phyloP scores from a whole-genome alignment of 2,888 invertebrate genomes.

The Eupithecia vulgata region DNA sequence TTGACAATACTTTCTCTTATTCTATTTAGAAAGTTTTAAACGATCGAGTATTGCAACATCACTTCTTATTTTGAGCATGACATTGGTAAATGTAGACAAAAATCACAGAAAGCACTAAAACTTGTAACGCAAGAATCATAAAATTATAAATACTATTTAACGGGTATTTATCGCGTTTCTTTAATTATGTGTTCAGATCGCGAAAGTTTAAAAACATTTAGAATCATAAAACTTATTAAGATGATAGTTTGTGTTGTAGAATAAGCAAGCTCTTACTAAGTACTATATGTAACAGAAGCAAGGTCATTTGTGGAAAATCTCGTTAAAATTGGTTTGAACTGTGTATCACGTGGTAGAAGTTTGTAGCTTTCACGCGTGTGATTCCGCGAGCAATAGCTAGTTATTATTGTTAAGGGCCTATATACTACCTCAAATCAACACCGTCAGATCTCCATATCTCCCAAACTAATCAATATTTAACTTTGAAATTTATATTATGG shows the following conservation, averaged over 20 bases:
- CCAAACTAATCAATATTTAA: no score
- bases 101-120: neutral
- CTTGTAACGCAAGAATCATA: neutral
- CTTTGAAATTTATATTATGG: no score
- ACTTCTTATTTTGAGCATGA: neutral
- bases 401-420: no score
- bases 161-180: no score
- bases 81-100: neutral
- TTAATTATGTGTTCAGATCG: no score
- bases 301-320: neutral
- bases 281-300: neutral
- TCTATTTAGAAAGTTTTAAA: constrained; percentile 2
- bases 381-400: neutral
- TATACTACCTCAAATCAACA: no score
- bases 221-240: neutral
- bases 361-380: neutral
- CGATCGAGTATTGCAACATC: neutral
- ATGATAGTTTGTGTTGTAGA: neutral
- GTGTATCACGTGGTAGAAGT: no score
- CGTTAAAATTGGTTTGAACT: neutral
- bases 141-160: no score
- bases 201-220: no score
- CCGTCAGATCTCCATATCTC: no score
- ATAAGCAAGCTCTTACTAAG: neutral
- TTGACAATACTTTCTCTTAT: constrained; percentile 3